phyloP scores from a whole-genome alignment of 2,797 vertebrate species.

The Galaxias olidus region DNA sequence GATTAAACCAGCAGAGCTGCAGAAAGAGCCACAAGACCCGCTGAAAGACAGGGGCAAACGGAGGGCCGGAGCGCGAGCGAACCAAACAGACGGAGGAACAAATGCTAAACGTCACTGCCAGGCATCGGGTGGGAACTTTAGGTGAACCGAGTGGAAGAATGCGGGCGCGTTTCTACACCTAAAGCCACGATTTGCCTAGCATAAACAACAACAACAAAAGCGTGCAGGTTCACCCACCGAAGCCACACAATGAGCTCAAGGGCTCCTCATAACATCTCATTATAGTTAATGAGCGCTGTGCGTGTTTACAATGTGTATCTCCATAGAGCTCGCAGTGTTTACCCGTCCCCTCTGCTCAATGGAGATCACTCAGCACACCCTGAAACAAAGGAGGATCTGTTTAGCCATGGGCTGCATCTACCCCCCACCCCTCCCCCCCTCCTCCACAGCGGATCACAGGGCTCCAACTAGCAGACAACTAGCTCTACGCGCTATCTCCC shows the following conservation, averaged over 20 bases:
- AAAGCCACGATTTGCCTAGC: conserved; percentile 71
- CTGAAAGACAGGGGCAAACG: conserved; percentile 44
- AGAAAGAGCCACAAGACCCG: conserved; percentile 36
- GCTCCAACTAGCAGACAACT: conserved; percentile 65
- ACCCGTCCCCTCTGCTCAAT: conserved; percentile 75
- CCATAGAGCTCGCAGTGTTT: conserved; percentile 76
- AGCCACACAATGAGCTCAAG: conserved; percentile 77
- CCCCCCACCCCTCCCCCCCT: conserved; percentile 15
- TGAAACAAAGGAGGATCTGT: conserved; percentile 76
- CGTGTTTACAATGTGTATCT: conserved; percentile 78
- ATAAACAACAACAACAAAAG: conserved; percentile 78
- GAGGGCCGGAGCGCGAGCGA: conserved; percentile 37
- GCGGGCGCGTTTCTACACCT: conserved; percentile 45
- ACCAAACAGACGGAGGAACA: conserved; percentile 10
- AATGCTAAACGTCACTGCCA: conserved; percentile 37
- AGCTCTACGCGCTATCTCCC: conserved; percentile 58
- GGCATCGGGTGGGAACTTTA: conserved; percentile 57
- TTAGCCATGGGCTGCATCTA: conserved; percentile 74
- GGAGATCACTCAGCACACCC: conserved; percentile 75
- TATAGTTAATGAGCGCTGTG: conserved; percentile 78
- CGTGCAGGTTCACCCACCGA: conserved; percentile 69
- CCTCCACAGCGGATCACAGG: conserved; percentile 68
- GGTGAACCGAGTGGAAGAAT: conserved; percentile 58
- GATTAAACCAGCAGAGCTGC: conserved; percentile 57
- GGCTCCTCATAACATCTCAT: conserved; percentile 80